Evolutionary conservation across 2,797 vertebrate genomes (phyloP).

Genomic region (Gymnopithys bicolor): DNA sequence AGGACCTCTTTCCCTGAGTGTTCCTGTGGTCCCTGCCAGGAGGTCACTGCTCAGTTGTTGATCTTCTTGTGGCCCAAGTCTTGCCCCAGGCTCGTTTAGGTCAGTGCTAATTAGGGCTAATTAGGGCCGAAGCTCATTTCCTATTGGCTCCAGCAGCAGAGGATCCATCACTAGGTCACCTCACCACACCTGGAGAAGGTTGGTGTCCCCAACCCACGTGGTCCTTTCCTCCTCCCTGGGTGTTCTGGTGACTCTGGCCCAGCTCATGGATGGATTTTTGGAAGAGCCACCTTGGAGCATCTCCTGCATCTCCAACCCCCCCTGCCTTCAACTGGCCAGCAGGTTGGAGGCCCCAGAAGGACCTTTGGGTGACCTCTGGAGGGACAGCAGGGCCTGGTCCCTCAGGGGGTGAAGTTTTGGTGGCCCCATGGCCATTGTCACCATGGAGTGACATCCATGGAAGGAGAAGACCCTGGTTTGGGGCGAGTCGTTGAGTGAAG

Average conservation of each 20-base stretch:
- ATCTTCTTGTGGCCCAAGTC: background rate
- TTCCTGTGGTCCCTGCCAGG: background rate
- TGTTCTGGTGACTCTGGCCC: background rate
- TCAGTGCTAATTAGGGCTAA: background rate
- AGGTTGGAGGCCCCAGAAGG: background rate
- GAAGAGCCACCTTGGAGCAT: background rate
- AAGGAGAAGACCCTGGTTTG: background rate
- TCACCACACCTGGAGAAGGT: background rate
- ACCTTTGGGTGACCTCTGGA: background rate
- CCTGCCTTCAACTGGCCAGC: background rate
- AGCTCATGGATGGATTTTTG: background rate
- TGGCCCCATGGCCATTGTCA: fast-evolving
- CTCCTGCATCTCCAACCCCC: background rate
- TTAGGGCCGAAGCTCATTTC: background rate
- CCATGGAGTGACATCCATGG: fast-evolving
- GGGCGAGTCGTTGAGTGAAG: fast-evolving
- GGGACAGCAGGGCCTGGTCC: no score
- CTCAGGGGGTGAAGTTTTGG: no score
- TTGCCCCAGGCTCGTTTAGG: background rate
- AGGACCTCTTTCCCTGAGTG: background rate
- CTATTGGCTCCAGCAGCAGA: background rate
- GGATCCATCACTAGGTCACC: background rate
- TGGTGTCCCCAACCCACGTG: background rate
- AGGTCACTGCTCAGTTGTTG: background rate
- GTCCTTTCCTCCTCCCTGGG: background rate